Percentiles rank a stretch among this genome's conserved stretches.
phyloP scores from a whole-genome alignment of 2,113 vertebrate genomes.

The Eptatretus burgeri region DNA sequence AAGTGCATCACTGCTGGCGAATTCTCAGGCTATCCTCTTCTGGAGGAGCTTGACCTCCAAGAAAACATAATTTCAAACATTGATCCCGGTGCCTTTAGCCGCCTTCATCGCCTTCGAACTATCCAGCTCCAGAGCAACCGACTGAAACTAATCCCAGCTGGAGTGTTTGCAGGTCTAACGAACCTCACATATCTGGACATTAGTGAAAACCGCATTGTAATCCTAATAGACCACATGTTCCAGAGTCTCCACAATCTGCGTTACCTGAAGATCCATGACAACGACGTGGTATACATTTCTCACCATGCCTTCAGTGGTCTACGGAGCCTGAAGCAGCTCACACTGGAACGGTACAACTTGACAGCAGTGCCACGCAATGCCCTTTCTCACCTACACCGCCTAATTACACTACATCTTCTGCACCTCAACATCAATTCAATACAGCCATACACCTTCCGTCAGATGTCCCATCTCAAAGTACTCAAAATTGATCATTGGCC shows the following conservation, averaged over 20 bases:
- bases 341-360: neutral
- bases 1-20: neutral
- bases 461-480: neutral
- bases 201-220: neutral
- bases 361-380: neutral
- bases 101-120: neutral
- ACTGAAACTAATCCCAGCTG: neutral
- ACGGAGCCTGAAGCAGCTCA: neutral
- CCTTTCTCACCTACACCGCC: neutral
- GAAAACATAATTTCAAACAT: slow-evolving; percentile 2
- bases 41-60: slow-evolving; percentile 5
- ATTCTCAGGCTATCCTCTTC: neutral
- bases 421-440: neutral
- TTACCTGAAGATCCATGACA: neutral
- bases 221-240: neutral
- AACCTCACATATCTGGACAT: slow-evolving; percentile 1
- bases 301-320: slow-evolving; percentile 3
- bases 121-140: slow-evolving; percentile 1
- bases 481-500: slow-evolving; percentile 3
- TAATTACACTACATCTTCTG: neutral
- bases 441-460: neutral
- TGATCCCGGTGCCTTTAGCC: neutral
- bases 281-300: neutral
- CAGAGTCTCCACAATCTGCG: neutral
- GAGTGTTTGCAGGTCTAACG: neutral